Evolutionary conservation across 2,888 invertebrate species (phyloP), one percentile per base, ranked within the genome.

Genomic region (Tricholauxania praeusta): DNA sequence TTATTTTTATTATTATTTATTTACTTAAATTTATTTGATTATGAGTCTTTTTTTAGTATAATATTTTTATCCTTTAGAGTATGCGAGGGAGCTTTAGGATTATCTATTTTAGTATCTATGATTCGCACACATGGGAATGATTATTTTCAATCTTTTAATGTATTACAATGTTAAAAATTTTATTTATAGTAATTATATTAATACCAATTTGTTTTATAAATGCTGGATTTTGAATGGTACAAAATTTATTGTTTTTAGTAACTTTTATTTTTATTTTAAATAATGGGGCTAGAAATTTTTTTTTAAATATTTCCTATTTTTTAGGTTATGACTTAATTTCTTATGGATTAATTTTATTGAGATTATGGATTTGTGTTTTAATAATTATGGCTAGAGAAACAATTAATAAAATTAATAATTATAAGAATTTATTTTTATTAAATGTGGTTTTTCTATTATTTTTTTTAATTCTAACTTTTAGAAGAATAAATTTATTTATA

Each of bases 41-140:
- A 85, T 88, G 88, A 90, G 84, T 83, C 86, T 82, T 90, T 88
- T 89, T 89, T 91, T 88, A 88, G 88, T 80, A 89, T 91, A 84
- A 84, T 91, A 83, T 91, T 90, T 90, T 89, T 91, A 84, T 88
- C 89, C 72, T 89, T 91, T 88, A 88, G 89, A 74, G 91, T 92
- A 67, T 91, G 91, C 90, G 92, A 92, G 39, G 90, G 91, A 0
- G 90, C 89, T 78, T 89, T 92, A 87, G 91, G 91, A 0, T 80
- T 92, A 81, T 89, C 90, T 10, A 88, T 92, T 89, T 89, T 92
- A 86, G 89, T 91, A 79, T 88, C 89, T 60, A 87, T 91, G 87
- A 89, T 91, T 89, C 91, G 91, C 14, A 88, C 88, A 75, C 89
- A 90, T 88, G 91, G 91, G 0, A 91, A 89, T 88, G 91, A 91